Conservation (phyloP, 2,888 invertebrate genomes). For the Lacanobia wlatinum region DNA sequence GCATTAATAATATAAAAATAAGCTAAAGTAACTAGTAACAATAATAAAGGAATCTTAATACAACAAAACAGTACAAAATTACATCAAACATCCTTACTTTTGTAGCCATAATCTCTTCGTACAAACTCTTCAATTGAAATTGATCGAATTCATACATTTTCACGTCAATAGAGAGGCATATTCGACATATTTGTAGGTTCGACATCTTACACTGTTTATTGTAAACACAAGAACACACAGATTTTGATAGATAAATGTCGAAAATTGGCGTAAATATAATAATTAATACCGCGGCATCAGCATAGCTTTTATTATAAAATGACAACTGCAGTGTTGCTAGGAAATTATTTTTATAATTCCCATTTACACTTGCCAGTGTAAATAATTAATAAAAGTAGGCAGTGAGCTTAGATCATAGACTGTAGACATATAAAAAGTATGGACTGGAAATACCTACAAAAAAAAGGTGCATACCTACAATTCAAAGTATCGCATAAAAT, state of each 20-base stretch:
- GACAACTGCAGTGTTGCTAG: constrained; percentile 54
- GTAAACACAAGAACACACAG: constrained; percentile 33
- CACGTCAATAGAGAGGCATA: constrained; percentile 74
- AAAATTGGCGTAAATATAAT: constrained; percentile 44
- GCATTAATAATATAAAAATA: not conserved
- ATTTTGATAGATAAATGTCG: constrained; percentile 24
- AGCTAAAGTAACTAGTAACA: not conserved
- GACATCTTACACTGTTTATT: constrained; percentile 66
- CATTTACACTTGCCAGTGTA: not conserved
- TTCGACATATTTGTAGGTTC: constrained; percentile 74
- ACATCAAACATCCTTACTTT: constrained; percentile 72
- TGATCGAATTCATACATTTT: constrained; percentile 74
- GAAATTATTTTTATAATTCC: constrained; percentile 4
- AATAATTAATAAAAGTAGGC: not conserved
- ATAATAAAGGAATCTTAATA: constrained; percentile 2
- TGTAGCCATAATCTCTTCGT: constrained; percentile 76
- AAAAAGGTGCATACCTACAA: too few species aligned
- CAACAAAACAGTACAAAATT: constrained; percentile 6
- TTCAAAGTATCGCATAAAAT: too few species aligned
- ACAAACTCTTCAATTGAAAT: constrained; percentile 73
- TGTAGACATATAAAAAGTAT: too few species aligned
- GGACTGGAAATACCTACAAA: too few species aligned
- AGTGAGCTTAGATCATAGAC: too few species aligned
- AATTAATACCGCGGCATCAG: constrained; percentile 52
- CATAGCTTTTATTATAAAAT: constrained; percentile 31